A percentile compares a stretch with the other conserved stretches of the same genome.
Evolutionary conservation across 2,888 invertebrate species (phyloP).

Genomic region (Bembecia ichneumoniformis): DNA sequence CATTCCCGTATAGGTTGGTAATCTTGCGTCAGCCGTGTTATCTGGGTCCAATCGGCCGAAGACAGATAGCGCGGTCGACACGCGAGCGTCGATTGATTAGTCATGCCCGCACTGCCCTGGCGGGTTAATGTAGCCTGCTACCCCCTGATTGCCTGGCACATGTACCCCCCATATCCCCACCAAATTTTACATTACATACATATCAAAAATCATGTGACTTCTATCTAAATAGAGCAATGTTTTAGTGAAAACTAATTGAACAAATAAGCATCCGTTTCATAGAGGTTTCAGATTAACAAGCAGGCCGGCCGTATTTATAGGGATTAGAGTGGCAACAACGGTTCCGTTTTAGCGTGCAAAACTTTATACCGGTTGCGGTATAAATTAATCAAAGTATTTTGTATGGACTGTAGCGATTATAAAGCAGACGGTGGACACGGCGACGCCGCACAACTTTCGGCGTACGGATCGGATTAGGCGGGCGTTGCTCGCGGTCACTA

Average conservation of each 20-base stretch:
- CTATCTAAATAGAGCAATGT: neutral
- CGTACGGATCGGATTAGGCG: conserved; percentile 60
- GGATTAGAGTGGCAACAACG: conserved; percentile 53
- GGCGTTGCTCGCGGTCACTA: conserved; percentile 55
- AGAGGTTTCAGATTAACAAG: conserved; percentile 40
- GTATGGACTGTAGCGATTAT: conserved; percentile 48
- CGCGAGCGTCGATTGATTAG: conserved; percentile 71
- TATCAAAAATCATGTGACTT: neutral
- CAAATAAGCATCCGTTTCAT: conserved; percentile 31
- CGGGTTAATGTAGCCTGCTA: conserved; percentile 66
- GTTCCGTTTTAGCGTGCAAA: conserved; percentile 53
- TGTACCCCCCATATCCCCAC: neutral
- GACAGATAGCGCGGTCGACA: conserved; percentile 69
- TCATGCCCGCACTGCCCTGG: conserved; percentile 58
- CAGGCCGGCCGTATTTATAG: conserved; percentile 36
- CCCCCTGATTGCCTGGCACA: conserved; percentile 57
- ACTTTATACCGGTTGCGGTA: conserved; percentile 57
- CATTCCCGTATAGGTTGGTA: conserved; percentile 61
- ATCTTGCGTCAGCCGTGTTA: conserved; percentile 60
- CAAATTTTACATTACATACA: neutral
- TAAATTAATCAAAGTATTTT: conserved; percentile 65
- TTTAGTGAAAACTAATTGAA: conserved; percentile 9
- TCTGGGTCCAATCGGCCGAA: conserved; percentile 63
- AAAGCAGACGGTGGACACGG: conserved; percentile 34
- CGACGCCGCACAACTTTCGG: conserved; percentile 43